Conservation (phyloP, 2,113 vertebrate genomes). For the Excalfactoria chinensis region DNA sequence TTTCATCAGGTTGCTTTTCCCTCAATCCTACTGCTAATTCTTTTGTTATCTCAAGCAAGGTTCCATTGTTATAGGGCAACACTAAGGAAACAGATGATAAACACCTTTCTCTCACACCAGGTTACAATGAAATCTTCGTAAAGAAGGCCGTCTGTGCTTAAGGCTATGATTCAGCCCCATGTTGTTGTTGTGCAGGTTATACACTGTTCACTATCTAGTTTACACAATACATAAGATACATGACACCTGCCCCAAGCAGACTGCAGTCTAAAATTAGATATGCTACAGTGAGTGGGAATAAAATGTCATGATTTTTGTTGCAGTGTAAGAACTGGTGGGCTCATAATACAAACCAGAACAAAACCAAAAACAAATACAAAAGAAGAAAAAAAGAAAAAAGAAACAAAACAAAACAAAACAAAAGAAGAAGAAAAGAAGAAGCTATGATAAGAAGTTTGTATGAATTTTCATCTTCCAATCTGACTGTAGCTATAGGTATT, state of each 20-base stretch:
- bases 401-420: neutral
- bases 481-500: neutral
- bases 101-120: neutral
- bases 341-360: neutral
- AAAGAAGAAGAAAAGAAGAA: neutral
- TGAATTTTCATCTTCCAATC: neutral
- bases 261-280: conserved; percentile 26
- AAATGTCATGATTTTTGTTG: conserved; percentile 10
- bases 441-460: neutral
- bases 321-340: neutral
- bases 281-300: neutral
- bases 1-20: neutral
- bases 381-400: neutral
- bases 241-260: conserved; percentile 32
- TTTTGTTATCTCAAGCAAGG: neutral
- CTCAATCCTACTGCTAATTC: neutral
- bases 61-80: neutral
- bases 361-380: neutral
- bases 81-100: neutral
- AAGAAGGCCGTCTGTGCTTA: neutral
- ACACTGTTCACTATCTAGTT: neutral
- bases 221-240: neutral
- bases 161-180: neutral
- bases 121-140: neutral
- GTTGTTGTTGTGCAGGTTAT: neutral